These are phyloP conservation scores for Scomber colias DNA, from an alignment of 2,113 vertebrate species.

Conservation along the genomic window DNA sequence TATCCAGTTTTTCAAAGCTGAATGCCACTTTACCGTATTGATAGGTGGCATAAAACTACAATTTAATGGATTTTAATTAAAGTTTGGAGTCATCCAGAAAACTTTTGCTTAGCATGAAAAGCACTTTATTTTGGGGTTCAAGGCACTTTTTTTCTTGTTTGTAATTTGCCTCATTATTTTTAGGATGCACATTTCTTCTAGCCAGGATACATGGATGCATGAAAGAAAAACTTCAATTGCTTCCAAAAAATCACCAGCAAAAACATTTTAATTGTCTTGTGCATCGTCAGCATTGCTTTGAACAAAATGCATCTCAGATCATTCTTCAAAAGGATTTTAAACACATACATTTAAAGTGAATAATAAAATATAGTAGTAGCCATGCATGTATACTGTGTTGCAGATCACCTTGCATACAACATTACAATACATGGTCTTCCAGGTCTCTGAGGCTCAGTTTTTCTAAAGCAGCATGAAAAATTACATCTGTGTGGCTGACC, in stretches of 20 bases:
- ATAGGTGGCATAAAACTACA: not conserved
- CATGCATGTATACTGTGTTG: conserved; percentile 10
- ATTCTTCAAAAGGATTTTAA: not conserved
- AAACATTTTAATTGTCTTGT: not conserved
- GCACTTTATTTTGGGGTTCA: too few relatives aligned
- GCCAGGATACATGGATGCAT: not conserved
- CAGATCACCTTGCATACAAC: not conserved
- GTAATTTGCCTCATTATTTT: conserved; percentile 6
- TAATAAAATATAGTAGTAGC: conserved; percentile 35
- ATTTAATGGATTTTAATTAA: too few relatives aligned
- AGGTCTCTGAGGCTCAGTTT: not conserved
- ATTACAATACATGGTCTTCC: conserved; percentile 11
- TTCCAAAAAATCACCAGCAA: conserved; percentile 5
- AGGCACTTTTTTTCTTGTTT: too few relatives aligned
- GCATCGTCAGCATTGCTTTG: not conserved
- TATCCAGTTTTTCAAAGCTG: not conserved
- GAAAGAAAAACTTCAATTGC: not conserved
- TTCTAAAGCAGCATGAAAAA: conserved; percentile 12
- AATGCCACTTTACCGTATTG: not conserved
- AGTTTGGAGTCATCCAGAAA: too few relatives aligned
- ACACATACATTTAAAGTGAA: conserved; percentile 36
- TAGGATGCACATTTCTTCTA: not conserved
- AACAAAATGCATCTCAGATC: conserved; percentile 23
- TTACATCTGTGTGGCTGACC: not conserved
- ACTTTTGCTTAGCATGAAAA: too few relatives aligned